Evolutionary conservation across 2,888 invertebrate species (phyloP).

Genomic region (Drosophila algonquin): DNA sequence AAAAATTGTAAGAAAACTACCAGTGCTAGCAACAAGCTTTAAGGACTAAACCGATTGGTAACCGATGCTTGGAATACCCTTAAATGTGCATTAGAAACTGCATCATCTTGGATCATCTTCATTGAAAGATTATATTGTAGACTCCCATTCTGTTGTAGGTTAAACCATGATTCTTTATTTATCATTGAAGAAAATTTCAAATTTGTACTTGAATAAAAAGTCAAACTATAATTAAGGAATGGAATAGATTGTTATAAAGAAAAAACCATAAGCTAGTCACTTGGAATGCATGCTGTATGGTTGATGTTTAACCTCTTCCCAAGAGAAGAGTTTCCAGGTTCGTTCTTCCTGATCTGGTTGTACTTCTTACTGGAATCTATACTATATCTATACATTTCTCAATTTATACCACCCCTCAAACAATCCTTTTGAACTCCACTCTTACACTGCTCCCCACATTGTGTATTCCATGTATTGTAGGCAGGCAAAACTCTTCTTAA

Average conservation of each 20-base stretch:
- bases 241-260: background rate
- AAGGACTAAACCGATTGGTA: background rate
- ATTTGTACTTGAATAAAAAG: too few species aligned
- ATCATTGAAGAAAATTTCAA: background rate
- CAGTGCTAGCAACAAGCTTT: slow-evolving; percentile 1
- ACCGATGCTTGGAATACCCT: slow-evolving; percentile 4
- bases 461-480: background rate
- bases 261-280: too few species aligned
- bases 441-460: background rate
- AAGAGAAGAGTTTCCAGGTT: too few species aligned
- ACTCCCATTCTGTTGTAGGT: too few species aligned
- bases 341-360: too few species aligned
- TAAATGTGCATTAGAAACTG: too few species aligned
- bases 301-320: too few species aligned
- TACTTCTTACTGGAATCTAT: too few species aligned
- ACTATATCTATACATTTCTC: too few species aligned
- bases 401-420: background rate
- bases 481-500: background rate
- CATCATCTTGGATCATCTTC: too few species aligned
- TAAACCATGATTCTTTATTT: background rate
- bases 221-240: background rate
- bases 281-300: too few species aligned
- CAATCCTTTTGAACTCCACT: background rate
- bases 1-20: slow-evolving; percentile 27
- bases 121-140: too few species aligned